These are phyloP conservation scores for Heterocephalus glaber DNA, from an alignment of 2,113 vertebrate genomes.

Conservation along the genomic window DNA sequence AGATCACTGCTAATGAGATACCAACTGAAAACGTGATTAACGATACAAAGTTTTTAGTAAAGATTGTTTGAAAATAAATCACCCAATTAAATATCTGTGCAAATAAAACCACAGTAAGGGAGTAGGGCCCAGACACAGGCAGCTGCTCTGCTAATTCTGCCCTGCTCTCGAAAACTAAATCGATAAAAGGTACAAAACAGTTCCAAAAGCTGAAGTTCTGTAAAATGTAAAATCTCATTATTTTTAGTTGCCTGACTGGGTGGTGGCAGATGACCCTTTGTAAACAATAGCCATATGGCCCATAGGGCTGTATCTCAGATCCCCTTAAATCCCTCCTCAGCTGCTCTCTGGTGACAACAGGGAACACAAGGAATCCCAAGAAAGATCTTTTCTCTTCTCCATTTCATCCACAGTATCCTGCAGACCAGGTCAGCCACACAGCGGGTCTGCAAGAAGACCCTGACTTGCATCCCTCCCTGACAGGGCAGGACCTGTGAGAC, in stretches of 20 bases:
- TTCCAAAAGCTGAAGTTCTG: not conserved
- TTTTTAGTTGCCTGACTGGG: not conserved
- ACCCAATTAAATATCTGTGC: rapidly evolving
- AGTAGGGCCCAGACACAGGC: rapidly evolving
- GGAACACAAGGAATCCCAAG: not conserved
- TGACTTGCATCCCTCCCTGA: not conserved
- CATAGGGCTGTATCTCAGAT: not conserved
- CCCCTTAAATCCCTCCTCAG: not conserved
- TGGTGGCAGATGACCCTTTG: not conserved
- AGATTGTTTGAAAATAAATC: not conserved
- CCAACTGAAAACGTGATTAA: not conserved
- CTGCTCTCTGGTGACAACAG: not conserved
- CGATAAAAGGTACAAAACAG: not conserved
- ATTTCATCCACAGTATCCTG: not conserved
- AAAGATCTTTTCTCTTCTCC: not conserved
- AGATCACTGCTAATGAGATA: not conserved
- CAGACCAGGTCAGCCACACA: rapidly evolving
- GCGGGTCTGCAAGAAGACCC: not conserved
- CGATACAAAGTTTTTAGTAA: not conserved
- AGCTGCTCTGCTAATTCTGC: rapidly evolving
- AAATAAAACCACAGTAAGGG: rapidly evolving
- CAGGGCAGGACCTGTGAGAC: too few species aligned
- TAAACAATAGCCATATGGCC: not conserved
- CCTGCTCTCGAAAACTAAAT: not conserved
- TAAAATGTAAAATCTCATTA: not conserved